Evolutionary conservation across 2,113 vertebrate genomes (phyloP).

Genomic region (Ramphastos sulfuratus): DNA sequence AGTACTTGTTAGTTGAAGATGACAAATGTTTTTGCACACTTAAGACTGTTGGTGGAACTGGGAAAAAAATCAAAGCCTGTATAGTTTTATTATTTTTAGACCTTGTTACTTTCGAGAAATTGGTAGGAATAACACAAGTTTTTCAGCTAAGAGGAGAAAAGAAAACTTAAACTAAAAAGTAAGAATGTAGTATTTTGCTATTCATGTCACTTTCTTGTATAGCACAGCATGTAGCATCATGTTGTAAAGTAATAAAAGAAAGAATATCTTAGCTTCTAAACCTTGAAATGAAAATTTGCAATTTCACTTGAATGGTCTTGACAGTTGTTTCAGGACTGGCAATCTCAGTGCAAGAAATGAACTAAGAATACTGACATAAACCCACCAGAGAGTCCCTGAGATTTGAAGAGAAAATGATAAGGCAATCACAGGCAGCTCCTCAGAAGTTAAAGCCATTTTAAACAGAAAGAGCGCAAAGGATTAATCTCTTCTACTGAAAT

Average conservation of each 20-base stretch:
- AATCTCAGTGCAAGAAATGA: slow-evolving; percentile 27
- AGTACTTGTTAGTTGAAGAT: not conserved
- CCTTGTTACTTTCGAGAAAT: not conserved
- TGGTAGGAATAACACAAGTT: not conserved
- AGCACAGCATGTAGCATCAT: not conserved
- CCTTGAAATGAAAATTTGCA: slow-evolving; percentile 41
- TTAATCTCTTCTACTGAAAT: slow-evolving; percentile 45
- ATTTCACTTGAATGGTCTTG: slow-evolving; percentile 43
- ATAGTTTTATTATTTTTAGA: not conserved
- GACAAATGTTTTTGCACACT: not conserved
- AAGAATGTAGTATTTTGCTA: not conserved
- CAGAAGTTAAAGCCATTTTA: slow-evolving; percentile 34
- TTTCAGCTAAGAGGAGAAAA: not conserved
- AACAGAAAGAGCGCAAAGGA: slow-evolving; percentile 29
- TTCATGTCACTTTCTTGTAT: slow-evolving; percentile 6
- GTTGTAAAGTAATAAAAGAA: slow-evolving; percentile 42
- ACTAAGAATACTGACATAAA: slow-evolving; percentile 20
- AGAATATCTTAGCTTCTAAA: slow-evolving; percentile 38
- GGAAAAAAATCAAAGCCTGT: not conserved
- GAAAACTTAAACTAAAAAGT: not conserved
- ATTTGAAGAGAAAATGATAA: slow-evolving; percentile 42
- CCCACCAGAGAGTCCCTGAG: not conserved
- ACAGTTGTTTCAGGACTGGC: slow-evolving; percentile 46
- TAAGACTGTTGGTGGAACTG: not conserved
- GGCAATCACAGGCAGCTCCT: slow-evolving; percentile 25